These are phyloP conservation scores for Solenopsis invicta DNA, from an alignment of 1,140 invertebrate genomes.

Conservation along the genomic window DNA sequence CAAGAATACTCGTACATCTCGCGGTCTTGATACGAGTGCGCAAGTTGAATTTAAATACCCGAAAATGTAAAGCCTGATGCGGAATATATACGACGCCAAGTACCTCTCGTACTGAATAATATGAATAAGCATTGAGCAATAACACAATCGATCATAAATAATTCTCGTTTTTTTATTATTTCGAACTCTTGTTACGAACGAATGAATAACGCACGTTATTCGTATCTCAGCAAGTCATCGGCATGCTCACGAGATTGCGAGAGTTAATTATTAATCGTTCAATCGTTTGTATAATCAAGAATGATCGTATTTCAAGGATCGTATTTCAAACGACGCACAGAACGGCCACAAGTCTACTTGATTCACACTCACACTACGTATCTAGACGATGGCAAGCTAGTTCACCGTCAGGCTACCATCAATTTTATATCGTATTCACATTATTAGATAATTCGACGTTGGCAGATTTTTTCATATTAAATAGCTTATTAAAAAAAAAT, in stretches of 20 bases:
- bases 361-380: no score
- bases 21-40: neutral
- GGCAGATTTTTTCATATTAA: no score
- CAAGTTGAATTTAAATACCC: neutral
- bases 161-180: neutral
- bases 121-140: neutral
- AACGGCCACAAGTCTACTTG: no score
- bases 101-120: neutral
- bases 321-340: no score
- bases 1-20: neutral
- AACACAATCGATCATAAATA: neutral
- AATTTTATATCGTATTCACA: no score
- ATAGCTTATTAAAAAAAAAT: no score
- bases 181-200: neutral
- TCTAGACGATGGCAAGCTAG: no score
- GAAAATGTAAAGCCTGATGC: neutral
- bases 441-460: no score
- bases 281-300: neutral
- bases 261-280: neutral
- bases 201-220: neutral
- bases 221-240: neutral
- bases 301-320: neutral
- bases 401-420: no score
- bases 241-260: neutral
- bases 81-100: neutral